Conservation (phyloP, 2,113 vertebrate species). For the Dipodomys spectabilis region DNA sequence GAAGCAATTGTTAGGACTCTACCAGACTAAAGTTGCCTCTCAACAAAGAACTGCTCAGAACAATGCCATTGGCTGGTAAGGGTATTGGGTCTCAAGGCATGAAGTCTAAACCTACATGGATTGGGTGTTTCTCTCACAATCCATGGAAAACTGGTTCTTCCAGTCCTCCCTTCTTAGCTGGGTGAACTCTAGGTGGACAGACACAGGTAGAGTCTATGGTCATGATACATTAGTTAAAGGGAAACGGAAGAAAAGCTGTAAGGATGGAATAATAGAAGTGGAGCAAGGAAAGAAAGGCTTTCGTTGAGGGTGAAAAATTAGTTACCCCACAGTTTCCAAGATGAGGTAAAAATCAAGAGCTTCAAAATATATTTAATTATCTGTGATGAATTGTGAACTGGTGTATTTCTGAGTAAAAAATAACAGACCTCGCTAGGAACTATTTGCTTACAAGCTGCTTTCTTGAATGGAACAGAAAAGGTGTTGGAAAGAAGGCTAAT, state of each 20-base stretch:
- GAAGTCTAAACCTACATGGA: neutral
- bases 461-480: neutral
- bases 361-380: constrained; percentile 11
- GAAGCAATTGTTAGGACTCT: too few relatives aligned
- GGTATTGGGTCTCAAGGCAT: neutral
- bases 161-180: neutral
- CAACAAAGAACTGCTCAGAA: neutral
- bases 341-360: neutral
- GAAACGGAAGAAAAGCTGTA: neutral
- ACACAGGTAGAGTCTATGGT: neutral
- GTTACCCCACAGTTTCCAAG: neutral
- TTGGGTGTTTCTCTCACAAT: neutral
- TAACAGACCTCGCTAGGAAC: neutral
- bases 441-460: neutral
- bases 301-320: neutral
- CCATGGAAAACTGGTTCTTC: neutral
- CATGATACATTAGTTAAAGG: neutral
- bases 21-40: too few relatives aligned
- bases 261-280: neutral
- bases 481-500: neutral
- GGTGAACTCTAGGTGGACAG: neutral
- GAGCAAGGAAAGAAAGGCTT: neutral
- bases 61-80: neutral
- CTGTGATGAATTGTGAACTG: neutral
- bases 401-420: neutral